Evolutionary conservation across 2,113 vertebrate genomes (phyloP).

Genomic region (Cavia porcellus): DNA sequence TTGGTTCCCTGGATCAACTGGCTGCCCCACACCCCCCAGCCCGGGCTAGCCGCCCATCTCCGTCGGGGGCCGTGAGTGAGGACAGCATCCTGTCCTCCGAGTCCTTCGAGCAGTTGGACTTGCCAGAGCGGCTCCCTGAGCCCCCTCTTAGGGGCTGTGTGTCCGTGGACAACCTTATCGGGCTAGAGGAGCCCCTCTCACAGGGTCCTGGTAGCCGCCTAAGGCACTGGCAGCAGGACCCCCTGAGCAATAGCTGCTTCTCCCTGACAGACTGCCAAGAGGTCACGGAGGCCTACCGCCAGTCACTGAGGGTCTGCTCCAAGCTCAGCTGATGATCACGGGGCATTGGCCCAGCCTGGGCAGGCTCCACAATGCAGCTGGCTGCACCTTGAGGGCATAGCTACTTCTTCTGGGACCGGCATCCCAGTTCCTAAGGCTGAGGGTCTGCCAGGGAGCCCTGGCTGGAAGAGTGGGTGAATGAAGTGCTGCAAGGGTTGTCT

Average conservation of each 20-base stretch:
- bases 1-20: constrained; percentile 90
- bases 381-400: background rate
- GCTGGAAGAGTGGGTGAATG: background rate
- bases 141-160: constrained; percentile 90
- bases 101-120: constrained; percentile 96
- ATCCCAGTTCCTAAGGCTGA: constrained; percentile 44
- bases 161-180: constrained; percentile 94
- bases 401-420: background rate
- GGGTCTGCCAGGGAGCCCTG: background rate
- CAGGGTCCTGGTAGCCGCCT: constrained; percentile 61
- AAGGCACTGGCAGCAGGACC: constrained; percentile 87
- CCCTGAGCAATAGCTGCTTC: constrained; percentile 88
- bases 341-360: accelerated
- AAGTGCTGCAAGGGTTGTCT: background rate
- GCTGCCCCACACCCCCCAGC: constrained; percentile 77
- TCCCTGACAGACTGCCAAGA: constrained; percentile 90
- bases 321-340: constrained; percentile 88
- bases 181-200: constrained; percentile 84
- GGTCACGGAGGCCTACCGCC: constrained; percentile 87
- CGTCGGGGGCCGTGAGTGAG: constrained; percentile 91
- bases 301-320: constrained; percentile 83
- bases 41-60: constrained; percentile 80
- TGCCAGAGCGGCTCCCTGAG: constrained; percentile 87
- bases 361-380: background rate
- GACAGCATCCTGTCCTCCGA: constrained; percentile 98